Conservation (phyloP, 2,113 vertebrate genomes). For the Tachysurus fulvidraco region DNA sequence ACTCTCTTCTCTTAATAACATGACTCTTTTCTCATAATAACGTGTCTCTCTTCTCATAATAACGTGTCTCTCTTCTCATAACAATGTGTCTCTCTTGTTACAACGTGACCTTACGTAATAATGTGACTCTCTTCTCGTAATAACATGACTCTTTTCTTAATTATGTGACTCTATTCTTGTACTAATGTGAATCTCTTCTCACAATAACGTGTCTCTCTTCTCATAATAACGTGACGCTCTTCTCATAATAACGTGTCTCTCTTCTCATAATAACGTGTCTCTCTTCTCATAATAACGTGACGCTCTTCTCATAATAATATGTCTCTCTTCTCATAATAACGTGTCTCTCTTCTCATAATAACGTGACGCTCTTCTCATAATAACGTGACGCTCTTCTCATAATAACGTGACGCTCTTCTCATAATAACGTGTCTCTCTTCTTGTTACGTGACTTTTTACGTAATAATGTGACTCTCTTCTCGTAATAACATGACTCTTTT, state of each 20-base stretch:
- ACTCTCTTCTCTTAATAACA: neutral
- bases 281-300: neutral
- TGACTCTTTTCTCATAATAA: neutral
- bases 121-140: neutral
- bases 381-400: neutral
- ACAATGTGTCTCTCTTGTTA: neutral
- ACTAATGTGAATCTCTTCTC: neutral
- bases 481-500: neutral
- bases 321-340: neutral
- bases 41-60: neutral
- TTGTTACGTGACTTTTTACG: neutral
- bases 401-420: neutral
- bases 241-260: neutral
- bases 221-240: neutral
- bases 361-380: neutral
- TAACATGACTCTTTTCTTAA: neutral
- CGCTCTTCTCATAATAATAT: neutral
- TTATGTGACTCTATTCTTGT: neutral
- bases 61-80: neutral
- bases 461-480: neutral
- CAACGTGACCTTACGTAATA: no score
- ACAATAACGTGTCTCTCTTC: neutral
- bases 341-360: neutral
- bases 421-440: neutral
- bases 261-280: neutral